Evolutionary conservation across 2,113 vertebrate species (phyloP).

Genomic region (Mastomys coucha): DNA sequence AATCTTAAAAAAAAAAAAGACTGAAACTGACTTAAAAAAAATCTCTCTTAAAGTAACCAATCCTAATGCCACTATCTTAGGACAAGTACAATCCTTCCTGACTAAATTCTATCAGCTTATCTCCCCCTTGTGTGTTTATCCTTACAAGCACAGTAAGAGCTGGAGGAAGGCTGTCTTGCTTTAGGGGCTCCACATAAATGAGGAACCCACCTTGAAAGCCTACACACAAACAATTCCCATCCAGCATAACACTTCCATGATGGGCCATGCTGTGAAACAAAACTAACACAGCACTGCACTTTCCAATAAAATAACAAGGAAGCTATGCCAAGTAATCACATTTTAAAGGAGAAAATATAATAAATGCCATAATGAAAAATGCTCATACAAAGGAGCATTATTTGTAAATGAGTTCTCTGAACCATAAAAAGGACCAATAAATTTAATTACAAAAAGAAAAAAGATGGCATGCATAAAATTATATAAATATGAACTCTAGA

Average conservation of each 20-base stretch:
- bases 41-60: not conserved
- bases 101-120: not conserved
- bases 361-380: not conserved
- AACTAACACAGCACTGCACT: not conserved
- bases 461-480: constrained; percentile 5
- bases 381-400: not conserved
- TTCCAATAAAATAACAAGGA: not conserved
- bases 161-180: not conserved
- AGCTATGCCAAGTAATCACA: constrained; percentile 43
- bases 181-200: not conserved
- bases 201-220: not conserved
- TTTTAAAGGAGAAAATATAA: not conserved
- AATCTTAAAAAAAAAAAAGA: too few species aligned
- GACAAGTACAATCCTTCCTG: not conserved
- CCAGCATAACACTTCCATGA: not conserved
- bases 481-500: not conserved
- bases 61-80: not conserved
- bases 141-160: not conserved
- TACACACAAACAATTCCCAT: not conserved
- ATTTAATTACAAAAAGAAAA: constrained; percentile 37
- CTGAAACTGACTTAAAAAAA: not conserved
- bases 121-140: not conserved
- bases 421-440: not conserved
- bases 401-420: constrained; percentile 32
- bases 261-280: not conserved